These are phyloP conservation scores for Periparus ater DNA, from an alignment of 2,797 vertebrate species.

Conservation along the genomic window DNA sequence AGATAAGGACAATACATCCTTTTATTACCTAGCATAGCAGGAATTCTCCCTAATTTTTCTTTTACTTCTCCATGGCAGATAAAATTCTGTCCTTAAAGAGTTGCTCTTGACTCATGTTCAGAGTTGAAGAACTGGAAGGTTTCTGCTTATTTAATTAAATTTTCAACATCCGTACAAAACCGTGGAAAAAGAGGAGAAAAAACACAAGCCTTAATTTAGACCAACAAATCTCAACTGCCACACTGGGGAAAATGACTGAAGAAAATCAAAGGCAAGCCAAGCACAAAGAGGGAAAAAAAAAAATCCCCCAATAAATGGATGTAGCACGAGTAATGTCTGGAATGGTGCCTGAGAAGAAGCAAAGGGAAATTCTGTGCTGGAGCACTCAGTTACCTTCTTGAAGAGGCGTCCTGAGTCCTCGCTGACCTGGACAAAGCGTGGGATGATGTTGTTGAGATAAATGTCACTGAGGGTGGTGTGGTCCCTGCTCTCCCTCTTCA, in stretches of 20 bases:
- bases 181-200: background rate
- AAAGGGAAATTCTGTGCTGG: accelerated
- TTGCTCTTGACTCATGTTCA: background rate
- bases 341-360: background rate
- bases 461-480: conserved; percentile 98
- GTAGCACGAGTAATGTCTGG: background rate
- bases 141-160: background rate
- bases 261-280: background rate
- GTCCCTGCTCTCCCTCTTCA: conserved; percentile 96
- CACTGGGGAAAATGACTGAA: background rate
- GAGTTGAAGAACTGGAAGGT: background rate
- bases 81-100: background rate
- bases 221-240: background rate
- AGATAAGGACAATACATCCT: background rate
- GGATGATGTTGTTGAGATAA: conserved; percentile 99
- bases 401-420: conserved; percentile 96
- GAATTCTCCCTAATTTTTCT: background rate
- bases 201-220: background rate
- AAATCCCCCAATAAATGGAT: background rate
- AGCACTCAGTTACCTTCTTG: conserved; percentile 81
- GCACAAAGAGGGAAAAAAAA: background rate
- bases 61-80: background rate
- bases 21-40: background rate
- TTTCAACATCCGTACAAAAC: background rate
- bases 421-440: conserved; percentile 95